phyloP scores from a whole-genome alignment of 2,888 invertebrate genomes.

The Junonia oenone region DNA sequence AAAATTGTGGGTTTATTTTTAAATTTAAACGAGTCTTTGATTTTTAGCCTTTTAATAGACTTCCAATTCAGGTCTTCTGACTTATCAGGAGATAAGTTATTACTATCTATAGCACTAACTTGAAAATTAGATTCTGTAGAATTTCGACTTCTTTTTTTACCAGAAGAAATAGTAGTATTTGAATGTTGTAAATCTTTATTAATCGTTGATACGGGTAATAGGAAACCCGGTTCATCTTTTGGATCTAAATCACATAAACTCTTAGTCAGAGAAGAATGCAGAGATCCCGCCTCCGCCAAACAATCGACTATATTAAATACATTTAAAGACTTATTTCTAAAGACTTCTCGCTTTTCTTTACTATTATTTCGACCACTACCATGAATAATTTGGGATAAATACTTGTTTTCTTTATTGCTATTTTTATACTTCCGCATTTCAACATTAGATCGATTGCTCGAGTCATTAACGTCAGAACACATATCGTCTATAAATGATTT shows the following conservation, averaged over 20 bases:
- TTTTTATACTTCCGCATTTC: conserved; percentile 51
- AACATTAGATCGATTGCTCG: conserved; percentile 43
- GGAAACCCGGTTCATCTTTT: conserved; percentile 59
- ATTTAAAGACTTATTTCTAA: conserved; percentile 72
- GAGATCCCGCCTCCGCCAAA: conserved; percentile 60
- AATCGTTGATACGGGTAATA: conserved; percentile 53
- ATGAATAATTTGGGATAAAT: conserved; percentile 46
- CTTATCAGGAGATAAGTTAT: conserved; percentile 63
- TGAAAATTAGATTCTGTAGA: conserved; percentile 72
- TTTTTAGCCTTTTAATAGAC: conserved; percentile 72
- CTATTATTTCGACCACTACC: conserved; percentile 45
- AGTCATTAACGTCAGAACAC: conserved; percentile 39
- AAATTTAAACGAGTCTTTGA: conserved; percentile 75
- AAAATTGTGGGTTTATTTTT: conserved; percentile 73
- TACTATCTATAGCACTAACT: conserved; percentile 57
- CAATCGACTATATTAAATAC: conserved; percentile 72
- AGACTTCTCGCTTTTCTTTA: conserved; percentile 71
- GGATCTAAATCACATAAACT: conserved; percentile 69
- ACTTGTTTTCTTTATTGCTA: conserved; percentile 65
- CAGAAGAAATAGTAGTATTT: conserved; percentile 69
- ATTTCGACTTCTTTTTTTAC: conserved; percentile 71
- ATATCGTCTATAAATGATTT: conserved; percentile 54
- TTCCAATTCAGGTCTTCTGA: conserved; percentile 73
- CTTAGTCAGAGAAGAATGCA: conserved; percentile 69
- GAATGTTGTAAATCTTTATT: conserved; percentile 65